Evolutionary conservation across 2,888 invertebrate species (phyloP), one percentile per base, ranked within the genome.

Genomic region (Andrena praecox): DNA sequence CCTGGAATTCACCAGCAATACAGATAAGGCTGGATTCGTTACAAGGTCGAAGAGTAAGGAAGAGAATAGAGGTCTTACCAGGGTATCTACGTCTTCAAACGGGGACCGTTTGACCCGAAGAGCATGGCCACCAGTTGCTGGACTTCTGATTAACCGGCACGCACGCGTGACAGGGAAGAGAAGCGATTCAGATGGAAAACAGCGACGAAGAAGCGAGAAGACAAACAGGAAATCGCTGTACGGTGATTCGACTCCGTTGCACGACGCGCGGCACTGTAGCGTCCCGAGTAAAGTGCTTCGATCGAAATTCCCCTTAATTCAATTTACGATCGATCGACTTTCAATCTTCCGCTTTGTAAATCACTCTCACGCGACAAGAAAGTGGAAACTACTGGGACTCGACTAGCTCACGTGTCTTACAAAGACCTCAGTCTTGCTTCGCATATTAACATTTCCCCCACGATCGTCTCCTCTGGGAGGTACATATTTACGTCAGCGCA

Each of bases 251-350:
- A 64, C 24, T 50, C 64, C 64, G 73, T 50, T 35, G 20, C 31
- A 24, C 52, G 72, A 73, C 62, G 73, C 73, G 56, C 56, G 63
- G 77, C 62, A 66, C 73, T 59, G 20, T 77, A 16, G 42, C 1
- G 42, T 16, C 16, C 0, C 42, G 16, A 42, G 42, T 4, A 42
- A 42, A 42, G 42, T 16, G 42, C 42, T 5, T 16, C 42, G 42
- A 56, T 56, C 24, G 56, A 56, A 24, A 20, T 24, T 42, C 16
- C 4, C 5, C 16, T 56, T 27, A 12, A 56, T 56, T 56, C 20
- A 1, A 52, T 20, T 52, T 12, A 27, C 24, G 56, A 56, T 27
- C 20, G 24, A 4, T 24, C 4, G 27, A 27, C 4, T 54, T 54
- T 27, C 10, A 10, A 27, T 24, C 8, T 27, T 20, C 8, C 56